Percentiles rank a stretch among this genome's conserved stretches.
phyloP scores from a whole-genome alignment of 2,797 vertebrate species.

The Poecilia wingei region DNA sequence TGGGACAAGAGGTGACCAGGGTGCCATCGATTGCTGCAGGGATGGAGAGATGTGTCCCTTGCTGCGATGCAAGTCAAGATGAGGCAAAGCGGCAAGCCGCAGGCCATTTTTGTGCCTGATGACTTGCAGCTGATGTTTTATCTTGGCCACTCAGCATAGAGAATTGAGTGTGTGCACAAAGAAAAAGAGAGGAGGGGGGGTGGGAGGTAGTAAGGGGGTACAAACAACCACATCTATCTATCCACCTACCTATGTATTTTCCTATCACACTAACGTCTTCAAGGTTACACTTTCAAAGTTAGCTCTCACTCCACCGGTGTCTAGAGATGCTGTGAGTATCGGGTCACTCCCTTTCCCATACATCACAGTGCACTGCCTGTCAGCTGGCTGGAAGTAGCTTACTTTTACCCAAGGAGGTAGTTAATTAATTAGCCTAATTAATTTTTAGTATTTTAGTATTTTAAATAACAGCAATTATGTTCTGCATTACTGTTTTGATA shows the following conservation, averaged over 20 bases:
- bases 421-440: not conserved
- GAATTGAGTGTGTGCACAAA: constrained; percentile 55
- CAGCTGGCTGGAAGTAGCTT: not conserved
- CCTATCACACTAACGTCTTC: not conserved
- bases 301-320: not conserved
- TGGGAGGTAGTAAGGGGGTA: constrained; percentile 21
- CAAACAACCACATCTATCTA: constrained; percentile 24
- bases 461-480: not conserved
- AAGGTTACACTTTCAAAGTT: not conserved
- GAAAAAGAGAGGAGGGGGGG: constrained; percentile 10
- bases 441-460: not conserved
- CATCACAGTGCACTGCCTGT: not conserved
- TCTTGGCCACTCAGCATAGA: constrained; percentile 62
- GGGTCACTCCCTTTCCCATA: not conserved
- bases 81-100: constrained; percentile 56
- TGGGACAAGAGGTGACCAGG: constrained; percentile 55
- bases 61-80: constrained; percentile 62
- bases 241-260: constrained; percentile 20
- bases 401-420: not conserved
- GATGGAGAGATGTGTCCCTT: constrained; percentile 59
- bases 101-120: constrained; percentile 68
- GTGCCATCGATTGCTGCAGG: constrained; percentile 69
- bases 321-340: not conserved
- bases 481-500: not conserved
- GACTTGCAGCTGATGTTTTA: constrained; percentile 76